phyloP scores from a whole-genome alignment of 2,113 vertebrate genomes.

The Ictalurus punctatus region DNA sequence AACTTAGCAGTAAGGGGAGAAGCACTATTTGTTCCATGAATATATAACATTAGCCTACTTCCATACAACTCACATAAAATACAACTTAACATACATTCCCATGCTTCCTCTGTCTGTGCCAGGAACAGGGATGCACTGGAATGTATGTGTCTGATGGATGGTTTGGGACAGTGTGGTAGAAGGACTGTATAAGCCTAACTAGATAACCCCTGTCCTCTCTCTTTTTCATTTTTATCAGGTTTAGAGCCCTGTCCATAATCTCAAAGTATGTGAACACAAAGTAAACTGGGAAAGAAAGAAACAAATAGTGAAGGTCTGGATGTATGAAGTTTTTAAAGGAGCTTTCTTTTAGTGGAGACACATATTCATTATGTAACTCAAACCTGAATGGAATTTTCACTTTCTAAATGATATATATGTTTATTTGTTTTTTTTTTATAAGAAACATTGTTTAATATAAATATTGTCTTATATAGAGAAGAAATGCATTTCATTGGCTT shows the following conservation, averaged over 20 bases:
- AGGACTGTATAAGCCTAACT: slow-evolving; percentile 40
- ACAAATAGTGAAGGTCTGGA: neutral
- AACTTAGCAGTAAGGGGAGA: neutral
- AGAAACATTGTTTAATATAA: neutral
- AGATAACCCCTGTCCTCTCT: slow-evolving; percentile 62
- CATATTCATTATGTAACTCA: neutral
- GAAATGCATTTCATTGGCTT: neutral
- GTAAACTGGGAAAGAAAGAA: neutral
- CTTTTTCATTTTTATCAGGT: slow-evolving; percentile 21
- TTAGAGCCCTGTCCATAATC: slow-evolving; percentile 29
- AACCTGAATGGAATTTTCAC: neutral
- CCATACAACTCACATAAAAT: neutral
- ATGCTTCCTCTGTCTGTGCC: slow-evolving; percentile 59
- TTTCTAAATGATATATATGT: neutral
- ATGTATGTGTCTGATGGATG: slow-evolving; percentile 67
- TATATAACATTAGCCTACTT: neutral
- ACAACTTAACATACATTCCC: neutral
- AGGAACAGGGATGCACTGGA: slow-evolving; percentile 66
- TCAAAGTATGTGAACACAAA: slow-evolving; percentile 8
- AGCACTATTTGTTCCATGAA: neutral
- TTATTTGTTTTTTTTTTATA: no score
- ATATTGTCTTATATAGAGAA: neutral
- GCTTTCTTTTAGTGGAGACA: neutral
- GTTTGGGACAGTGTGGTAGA: slow-evolving; percentile 56
- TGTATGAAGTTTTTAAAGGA: neutral